These are phyloP conservation scores for Grallaria varia DNA, from an alignment of 2,113 vertebrate genomes.

Conservation along the genomic window DNA sequence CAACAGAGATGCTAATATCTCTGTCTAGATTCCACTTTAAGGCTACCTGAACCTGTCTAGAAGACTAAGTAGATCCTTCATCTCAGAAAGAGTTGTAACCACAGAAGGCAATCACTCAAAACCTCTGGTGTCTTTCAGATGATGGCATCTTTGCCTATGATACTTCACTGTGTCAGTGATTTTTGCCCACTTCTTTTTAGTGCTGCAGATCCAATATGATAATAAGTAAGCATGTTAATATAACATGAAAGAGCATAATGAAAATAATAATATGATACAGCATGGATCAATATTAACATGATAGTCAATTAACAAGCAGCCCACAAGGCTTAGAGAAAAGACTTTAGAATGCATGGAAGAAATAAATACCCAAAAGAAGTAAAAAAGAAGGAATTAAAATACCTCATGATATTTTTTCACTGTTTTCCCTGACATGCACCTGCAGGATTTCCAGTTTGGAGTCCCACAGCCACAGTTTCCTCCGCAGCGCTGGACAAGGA, in stretches of 20 bases:
- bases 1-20: background rate
- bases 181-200: background rate
- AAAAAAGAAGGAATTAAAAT: background rate
- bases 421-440: slow-evolving; percentile 83
- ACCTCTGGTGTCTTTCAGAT: background rate
- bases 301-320: background rate
- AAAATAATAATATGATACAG: background rate
- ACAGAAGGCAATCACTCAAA: background rate
- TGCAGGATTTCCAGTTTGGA: slow-evolving; percentile 86
- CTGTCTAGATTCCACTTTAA: background rate
- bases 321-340: background rate
- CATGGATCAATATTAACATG: background rate
- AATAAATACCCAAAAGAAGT: background rate
- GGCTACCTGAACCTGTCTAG: background rate
- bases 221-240: background rate
- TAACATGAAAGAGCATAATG: background rate
- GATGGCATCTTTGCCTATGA: background rate
- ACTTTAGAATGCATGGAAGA: background rate
- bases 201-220: background rate
- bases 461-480: slow-evolving; percentile 94
- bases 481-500: slow-evolving; percentile 92
- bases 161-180: background rate
- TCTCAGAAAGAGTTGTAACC: background rate
- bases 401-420: slow-evolving; percentile 92
- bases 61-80: background rate